Conservation (phyloP, 2,797 vertebrate genomes). For the Xerus rutilus region DNA sequence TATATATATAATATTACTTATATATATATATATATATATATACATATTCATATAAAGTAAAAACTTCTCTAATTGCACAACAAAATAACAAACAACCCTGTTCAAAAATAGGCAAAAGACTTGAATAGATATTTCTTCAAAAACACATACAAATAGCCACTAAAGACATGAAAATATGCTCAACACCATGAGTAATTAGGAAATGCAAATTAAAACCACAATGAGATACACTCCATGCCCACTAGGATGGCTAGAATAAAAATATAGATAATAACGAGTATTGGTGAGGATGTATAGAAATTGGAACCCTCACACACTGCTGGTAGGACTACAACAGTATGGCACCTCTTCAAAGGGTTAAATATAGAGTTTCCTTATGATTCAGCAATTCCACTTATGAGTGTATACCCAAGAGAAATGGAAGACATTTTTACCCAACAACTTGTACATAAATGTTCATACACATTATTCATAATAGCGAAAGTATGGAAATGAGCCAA, state of each 20-base stretch:
- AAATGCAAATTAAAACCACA: conserved; percentile 61
- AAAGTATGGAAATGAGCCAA: conserved; percentile 12
- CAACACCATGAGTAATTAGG: conserved; percentile 1
- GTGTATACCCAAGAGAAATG: conserved; percentile 51
- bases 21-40: too few relatives aligned
- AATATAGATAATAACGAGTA: conserved; percentile 22
- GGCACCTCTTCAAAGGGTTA: conserved; percentile 7
- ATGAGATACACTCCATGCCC: not conserved
- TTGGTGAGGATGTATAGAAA: conserved; percentile 51
- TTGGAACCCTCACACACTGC: not conserved
- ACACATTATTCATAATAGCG: conserved; percentile 11
- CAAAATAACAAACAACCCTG: conserved; percentile 32
- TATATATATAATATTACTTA: not conserved
- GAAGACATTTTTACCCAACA: conserved; percentile 17
- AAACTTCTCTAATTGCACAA: conserved; percentile 44
- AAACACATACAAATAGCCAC: conserved; percentile 18
- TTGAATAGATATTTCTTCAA: not conserved
- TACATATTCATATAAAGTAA: conserved; percentile 12
- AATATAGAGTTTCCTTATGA: conserved; percentile 40
- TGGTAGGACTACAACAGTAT: conserved; percentile 10
- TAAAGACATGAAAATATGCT: conserved; percentile 5
- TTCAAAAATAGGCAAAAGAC: conserved; percentile 50
- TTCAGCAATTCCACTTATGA: conserved; percentile 36
- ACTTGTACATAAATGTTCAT: conserved; percentile 16
- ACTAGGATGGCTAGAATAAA: not conserved